phyloP scores from a whole-genome alignment of 2,797 vertebrate genomes.

The Rhinophrynus dorsalis region DNA sequence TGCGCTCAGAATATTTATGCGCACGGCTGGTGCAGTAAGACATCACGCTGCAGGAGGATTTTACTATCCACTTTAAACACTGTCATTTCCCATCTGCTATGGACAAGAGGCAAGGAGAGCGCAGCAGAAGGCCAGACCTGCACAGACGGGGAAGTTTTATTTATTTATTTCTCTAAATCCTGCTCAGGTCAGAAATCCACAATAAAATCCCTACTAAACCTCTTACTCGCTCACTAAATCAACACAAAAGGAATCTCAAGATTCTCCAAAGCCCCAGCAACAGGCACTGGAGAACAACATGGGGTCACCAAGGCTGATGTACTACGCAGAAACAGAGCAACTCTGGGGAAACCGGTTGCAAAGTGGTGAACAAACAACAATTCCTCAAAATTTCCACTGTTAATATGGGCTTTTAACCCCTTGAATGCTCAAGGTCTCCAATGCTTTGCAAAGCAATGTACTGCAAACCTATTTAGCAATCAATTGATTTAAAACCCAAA shows the following conservation, averaged over 20 bases:
- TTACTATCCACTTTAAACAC: slow-evolving; percentile 33
- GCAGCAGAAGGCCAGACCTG: slow-evolving; percentile 21
- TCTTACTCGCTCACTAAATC: slow-evolving; percentile 22
- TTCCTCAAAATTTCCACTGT: too few relatives aligned
- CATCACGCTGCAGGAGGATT: slow-evolving; percentile 13
- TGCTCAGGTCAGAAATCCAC: slow-evolving; percentile 12
- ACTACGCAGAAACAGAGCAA: too few relatives aligned
- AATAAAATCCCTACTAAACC: slow-evolving; percentile 32
- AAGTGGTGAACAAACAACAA: too few relatives aligned
- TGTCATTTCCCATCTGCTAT: slow-evolving; percentile 41
- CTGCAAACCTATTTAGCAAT: too few relatives aligned
- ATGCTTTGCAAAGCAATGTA: too few relatives aligned
- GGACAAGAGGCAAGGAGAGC: slow-evolving; percentile 30
- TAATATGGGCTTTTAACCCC: too few relatives aligned
- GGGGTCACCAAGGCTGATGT: neutral
- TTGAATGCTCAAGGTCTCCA: too few relatives aligned
- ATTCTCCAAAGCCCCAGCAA: slow-evolving; percentile 1
- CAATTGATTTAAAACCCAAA: too few relatives aligned
- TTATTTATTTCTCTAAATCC: slow-evolving; percentile 31
- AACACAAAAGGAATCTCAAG: neutral
- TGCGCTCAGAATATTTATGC: neutral
- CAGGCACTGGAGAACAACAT: neutral
- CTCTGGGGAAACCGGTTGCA: too few relatives aligned
- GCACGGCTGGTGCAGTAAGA: neutral
- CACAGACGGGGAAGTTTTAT: slow-evolving; percentile 22